Percentiles rank a stretch among this genome's conserved stretches.
Evolutionary conservation across 2,888 invertebrate genomes (phyloP).

Genomic region (Cybosia mesomella): DNA sequence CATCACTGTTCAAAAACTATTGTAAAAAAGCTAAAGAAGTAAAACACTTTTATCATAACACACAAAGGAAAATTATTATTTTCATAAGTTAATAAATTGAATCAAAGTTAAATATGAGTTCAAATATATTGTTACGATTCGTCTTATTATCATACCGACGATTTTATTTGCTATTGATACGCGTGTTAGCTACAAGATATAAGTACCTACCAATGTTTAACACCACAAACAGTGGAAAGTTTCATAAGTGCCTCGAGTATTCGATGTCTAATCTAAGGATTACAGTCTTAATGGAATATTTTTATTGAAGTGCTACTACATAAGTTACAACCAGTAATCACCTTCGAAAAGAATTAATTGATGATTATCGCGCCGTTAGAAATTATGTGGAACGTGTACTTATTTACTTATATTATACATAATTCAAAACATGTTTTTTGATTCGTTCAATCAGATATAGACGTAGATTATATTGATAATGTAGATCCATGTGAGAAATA

Average conservation of each 20-base stretch:
- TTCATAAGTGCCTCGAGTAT: constrained; percentile 57
- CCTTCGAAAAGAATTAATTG: constrained; percentile 53
- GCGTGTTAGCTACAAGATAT: constrained; percentile 29
- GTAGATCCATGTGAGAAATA: constrained; percentile 12
- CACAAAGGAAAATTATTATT: neutral
- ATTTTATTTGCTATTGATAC: constrained; percentile 57
- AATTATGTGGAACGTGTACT: constrained; percentile 31
- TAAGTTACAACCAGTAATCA: constrained; percentile 6
- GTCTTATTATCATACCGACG: constrained; percentile 18
- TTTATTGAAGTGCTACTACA: constrained; percentile 49
- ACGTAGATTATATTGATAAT: constrained; percentile 5
- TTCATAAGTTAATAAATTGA: too few species aligned
- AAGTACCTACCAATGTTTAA: constrained; percentile 41
- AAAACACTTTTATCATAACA: neutral
- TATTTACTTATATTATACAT: constrained; percentile 9
- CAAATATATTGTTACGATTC: neutral
- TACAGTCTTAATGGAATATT: constrained; percentile 75
- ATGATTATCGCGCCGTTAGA: constrained; percentile 29
- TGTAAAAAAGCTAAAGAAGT: neutral
- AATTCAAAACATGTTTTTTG: constrained; percentile 16
- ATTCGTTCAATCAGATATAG: neutral
- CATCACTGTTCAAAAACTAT: neutral
- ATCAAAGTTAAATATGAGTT: neutral
- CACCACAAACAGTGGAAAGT: constrained; percentile 71
- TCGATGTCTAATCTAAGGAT: constrained; percentile 68